Conservation (phyloP, 2,888 invertebrate genomes). For the Nymphalis c-album region DNA sequence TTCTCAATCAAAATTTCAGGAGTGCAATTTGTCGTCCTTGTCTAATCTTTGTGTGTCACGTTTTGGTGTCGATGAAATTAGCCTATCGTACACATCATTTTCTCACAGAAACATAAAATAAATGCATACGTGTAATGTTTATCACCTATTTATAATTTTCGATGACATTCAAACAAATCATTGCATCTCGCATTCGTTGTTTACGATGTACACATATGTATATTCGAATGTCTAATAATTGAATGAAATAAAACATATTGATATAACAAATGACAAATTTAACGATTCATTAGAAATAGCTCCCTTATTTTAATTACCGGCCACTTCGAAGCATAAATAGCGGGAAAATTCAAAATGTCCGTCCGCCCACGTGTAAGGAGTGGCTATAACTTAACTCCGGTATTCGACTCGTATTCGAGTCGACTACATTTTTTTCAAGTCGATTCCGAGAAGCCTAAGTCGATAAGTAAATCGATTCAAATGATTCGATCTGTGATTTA, state of each 20-base stretch:
- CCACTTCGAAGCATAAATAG: background rate
- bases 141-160: too few relatives aligned
- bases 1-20: too few relatives aligned
- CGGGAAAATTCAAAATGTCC: slow-evolving; percentile 18
- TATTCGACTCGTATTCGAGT: slow-evolving; percentile 12
- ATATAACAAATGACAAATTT: background rate
- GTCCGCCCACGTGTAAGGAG: slow-evolving; percentile 14
- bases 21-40: too few relatives aligned
- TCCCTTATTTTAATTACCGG: background rate
- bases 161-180: too few relatives aligned
- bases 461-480: slow-evolving; percentile 10
- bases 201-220: too few relatives aligned
- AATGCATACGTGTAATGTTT: too few relatives aligned
- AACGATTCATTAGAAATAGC: background rate
- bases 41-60: too few relatives aligned
- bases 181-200: too few relatives aligned
- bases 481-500: slow-evolving; percentile 6
- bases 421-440: slow-evolving; percentile 7
- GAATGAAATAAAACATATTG: background rate
- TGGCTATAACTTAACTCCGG: slow-evolving; percentile 18
- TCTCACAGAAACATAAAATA: too few relatives aligned
- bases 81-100: too few relatives aligned
- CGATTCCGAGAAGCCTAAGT: slow-evolving; percentile 9
- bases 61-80: too few relatives aligned
- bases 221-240: too few relatives aligned